Evolutionary conservation across 2,797 vertebrate genomes (phyloP).

Genomic region (Hydrocynus forskahlii): DNA sequence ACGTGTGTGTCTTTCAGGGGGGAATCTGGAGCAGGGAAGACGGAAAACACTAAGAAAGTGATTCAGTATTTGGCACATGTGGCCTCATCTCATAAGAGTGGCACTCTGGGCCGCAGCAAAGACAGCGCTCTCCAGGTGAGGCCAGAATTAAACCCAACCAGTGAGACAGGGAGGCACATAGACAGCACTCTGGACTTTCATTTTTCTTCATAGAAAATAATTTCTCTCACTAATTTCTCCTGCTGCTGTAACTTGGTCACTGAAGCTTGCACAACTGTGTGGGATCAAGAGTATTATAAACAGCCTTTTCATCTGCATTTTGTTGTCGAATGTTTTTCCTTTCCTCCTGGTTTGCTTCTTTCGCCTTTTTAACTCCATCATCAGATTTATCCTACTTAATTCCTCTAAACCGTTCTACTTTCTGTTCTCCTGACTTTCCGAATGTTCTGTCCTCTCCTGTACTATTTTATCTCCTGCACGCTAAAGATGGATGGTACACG

Average conservation of each 20-base stretch:
- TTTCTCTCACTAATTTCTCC: constrained; percentile 3
- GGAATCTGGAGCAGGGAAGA: constrained; percentile 95
- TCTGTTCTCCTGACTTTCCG: too few species aligned
- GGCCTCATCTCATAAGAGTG: constrained; percentile 88
- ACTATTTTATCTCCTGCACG: constrained; percentile 27
- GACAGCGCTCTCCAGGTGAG: constrained; percentile 71
- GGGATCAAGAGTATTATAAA: background rate
- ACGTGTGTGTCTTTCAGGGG: constrained; percentile 74
- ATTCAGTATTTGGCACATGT: constrained; percentile 96
- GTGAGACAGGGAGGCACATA: background rate
- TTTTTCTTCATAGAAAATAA: background rate
- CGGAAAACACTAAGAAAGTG: constrained; percentile 98
- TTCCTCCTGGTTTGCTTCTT: constrained; percentile 1
- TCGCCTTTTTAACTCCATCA: background rate
- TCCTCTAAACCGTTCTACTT: too few species aligned
- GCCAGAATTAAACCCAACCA: background rate
- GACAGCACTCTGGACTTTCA: background rate
- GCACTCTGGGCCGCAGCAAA: constrained; percentile 77
- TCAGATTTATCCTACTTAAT: constrained; percentile 16
- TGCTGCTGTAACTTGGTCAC: background rate
- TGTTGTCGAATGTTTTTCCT: constrained; percentile 34
- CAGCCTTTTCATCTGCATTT: constrained; percentile 1
- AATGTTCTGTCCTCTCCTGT: constrained; percentile 8
- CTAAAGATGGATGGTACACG: constrained; percentile 78
- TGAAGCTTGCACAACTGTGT: background rate